phyloP scores from a whole-genome alignment of 2,113 vertebrate genomes.

The Zosterops japonicus region DNA sequence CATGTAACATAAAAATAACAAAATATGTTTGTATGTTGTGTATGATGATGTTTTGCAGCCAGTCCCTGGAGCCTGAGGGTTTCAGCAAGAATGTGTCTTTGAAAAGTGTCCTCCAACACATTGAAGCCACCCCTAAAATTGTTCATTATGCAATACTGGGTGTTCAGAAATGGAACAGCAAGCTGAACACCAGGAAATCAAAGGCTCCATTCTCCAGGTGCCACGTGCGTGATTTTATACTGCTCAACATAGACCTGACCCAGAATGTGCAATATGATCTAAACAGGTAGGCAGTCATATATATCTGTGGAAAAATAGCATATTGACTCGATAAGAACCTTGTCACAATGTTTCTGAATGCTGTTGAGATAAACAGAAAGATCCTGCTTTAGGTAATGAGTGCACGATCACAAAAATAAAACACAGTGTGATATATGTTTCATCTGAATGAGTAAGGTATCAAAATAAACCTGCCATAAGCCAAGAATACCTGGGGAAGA shows the following conservation, averaged over 20 bases:
- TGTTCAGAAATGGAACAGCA: conserved; percentile 90
- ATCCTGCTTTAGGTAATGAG: background rate
- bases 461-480: background rate
- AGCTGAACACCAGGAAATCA: conserved; percentile 67
- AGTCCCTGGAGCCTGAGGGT: conserved; percentile 72
- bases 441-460: background rate
- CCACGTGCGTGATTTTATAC: conserved; percentile 90
- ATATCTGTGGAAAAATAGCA: background rate
- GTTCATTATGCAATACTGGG: conserved; percentile 90
- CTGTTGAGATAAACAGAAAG: background rate
- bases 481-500: background rate
- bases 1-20: background rate
- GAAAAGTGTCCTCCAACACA: conserved; percentile 89
- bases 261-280: conserved; percentile 98
- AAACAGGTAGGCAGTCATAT: conserved; percentile 82
- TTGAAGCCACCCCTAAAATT: conserved; percentile 94
- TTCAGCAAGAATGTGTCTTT: conserved; percentile 86
- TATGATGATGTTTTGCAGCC: conserved; percentile 66
- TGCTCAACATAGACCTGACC: conserved; percentile 95
- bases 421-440: accelerated
- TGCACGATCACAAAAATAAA: background rate
- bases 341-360: background rate
- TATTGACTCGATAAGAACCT: background rate
- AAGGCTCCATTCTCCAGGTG: conserved; percentile 85
- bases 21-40: background rate